Evolutionary conservation across 2,113 vertebrate genomes (phyloP), one percentile per base, ranked within the genome.

Genomic region (Urocitellus parryii): DNA sequence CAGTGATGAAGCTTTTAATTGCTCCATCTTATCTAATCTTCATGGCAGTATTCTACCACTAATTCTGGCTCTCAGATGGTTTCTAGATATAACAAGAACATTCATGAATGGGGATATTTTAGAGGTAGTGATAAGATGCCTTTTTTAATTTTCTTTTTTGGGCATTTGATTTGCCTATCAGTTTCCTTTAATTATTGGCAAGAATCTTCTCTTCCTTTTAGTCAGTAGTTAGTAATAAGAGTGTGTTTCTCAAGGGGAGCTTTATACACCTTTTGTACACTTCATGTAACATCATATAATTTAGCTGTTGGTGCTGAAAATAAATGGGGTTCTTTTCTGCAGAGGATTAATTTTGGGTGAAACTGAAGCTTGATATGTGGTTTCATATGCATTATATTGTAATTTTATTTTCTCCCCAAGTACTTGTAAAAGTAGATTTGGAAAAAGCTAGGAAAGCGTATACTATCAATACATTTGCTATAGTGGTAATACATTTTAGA

Each of bases 11-110:
- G 37, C 63, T 73, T 97, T 84, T 93, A 96, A 97, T 94, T 98
- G 83, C 90, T 65, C 77, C 96, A 94, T 97, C 68, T 96, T 98
- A 98, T 98, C 98, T 98, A 96, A 98, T 98, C 98, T 98, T 74
- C 0, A 1, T 53, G 88, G 88, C 67, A 95, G 96, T 97, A 94
- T 92, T 91, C 18, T 68, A 8, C 72, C 87, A 39, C 86, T 96
- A 94, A 95, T 90, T 37, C 58, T 96, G 96, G 83, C 95, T 97
- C 96, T 94, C 92, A 95, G 88, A 82, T 95, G 97, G 91, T 80
- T 27, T 13, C 77, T 95, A 73, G 95, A 96, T 96, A 83, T 51
- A 90, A 87, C 42, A 68, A 89, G 80, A 56, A 39, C 92, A 13
- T 84, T 80, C 72, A 2, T 88, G 91, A 88, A 76, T 95, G 24